Percentiles rank a stretch among this genome's conserved stretches.
phyloP scores from a whole-genome alignment of 2,113 vertebrate genomes.

The Laterallus jamaicensis region DNA sequence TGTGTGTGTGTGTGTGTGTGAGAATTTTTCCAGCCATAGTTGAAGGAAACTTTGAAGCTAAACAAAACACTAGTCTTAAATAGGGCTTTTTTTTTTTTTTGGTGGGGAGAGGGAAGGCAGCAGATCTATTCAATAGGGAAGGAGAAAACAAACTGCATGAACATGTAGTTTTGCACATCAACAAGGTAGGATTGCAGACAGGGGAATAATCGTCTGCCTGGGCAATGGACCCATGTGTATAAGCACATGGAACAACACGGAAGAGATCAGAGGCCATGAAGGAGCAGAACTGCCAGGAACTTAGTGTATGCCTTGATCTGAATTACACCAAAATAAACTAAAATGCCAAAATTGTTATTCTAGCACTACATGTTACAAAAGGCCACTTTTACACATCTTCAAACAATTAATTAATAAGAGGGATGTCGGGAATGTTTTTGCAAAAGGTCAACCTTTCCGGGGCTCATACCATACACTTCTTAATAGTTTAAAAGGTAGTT shows the following conservation, averaged over 20 bases:
- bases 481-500: neutral
- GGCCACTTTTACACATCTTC: neutral
- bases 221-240: neutral
- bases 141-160: neutral
- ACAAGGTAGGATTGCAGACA: neutral
- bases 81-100: neutral
- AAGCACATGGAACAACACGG: neutral
- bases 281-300: neutral
- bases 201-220: neutral
- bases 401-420: neutral
- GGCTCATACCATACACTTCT: neutral
- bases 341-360: neutral
- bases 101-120: no score
- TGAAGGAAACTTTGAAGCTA: slow-evolving; percentile 3
- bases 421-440: neutral
- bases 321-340: neutral
- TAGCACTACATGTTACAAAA: neutral
- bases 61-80: neutral
- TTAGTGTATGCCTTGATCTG: neutral
- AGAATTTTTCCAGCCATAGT: neutral
- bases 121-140: neutral
- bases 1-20: no score
- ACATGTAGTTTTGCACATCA: neutral
- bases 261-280: neutral
- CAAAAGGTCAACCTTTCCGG: neutral